Conservation (phyloP, 2,113 vertebrate species). For the Raja brachyura region DNA sequence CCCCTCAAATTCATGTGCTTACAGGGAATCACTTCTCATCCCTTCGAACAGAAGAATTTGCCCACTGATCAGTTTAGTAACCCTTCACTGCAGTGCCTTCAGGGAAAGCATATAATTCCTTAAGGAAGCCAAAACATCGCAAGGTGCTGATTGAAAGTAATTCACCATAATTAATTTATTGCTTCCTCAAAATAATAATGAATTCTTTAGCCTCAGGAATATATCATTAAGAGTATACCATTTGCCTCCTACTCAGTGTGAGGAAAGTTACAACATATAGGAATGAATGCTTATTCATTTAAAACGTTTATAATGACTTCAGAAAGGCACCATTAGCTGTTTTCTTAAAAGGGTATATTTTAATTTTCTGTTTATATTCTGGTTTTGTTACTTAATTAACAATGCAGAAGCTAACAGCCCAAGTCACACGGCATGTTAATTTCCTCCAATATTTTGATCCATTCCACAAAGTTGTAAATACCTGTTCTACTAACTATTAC, state of each 20-base stretch:
- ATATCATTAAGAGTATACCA: not conserved
- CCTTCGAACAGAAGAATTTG: no score
- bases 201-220: not conserved
- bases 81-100: not conserved
- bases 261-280: not conserved
- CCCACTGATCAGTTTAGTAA: no score
- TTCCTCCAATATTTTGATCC: not conserved
- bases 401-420: not conserved
- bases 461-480: not conserved
- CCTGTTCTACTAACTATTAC: not conserved
- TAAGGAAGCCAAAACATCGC: no score
- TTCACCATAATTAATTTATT: not conserved
- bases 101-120: no score
- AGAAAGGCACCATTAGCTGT: not conserved
- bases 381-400: not conserved
- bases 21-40: no score
- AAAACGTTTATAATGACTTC: not conserved
- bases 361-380: not conserved
- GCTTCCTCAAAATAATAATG: not conserved
- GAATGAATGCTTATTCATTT: not conserved
- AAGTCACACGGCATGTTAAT: not conserved
- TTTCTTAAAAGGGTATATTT: not conserved
- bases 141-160: not conserved
- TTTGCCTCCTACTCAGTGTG: not conserved
- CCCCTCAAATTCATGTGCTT: no score